A percentile compares a stretch with the other conserved stretches of the same genome.
These are phyloP conservation scores for Melospiza georgiana DNA, from an alignment of 2,113 vertebrate genomes.

Conservation along the genomic window DNA sequence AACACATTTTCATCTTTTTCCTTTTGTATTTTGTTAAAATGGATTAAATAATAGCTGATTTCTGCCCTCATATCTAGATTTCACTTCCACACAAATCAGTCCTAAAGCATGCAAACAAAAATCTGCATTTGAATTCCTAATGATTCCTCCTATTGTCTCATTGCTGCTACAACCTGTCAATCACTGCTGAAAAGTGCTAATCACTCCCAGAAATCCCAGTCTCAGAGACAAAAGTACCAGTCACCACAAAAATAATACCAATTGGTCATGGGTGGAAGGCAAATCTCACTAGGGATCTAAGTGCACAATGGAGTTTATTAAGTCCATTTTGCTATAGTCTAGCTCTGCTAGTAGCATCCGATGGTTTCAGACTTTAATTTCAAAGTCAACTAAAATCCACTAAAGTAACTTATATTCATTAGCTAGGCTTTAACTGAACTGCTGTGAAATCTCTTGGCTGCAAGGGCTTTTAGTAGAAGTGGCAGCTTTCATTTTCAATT, in stretches of 20 bases:
- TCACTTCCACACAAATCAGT: slow-evolving; percentile 60
- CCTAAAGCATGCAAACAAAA: slow-evolving; percentile 69
- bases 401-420: slow-evolving; percentile 77
- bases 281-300: slow-evolving; percentile 73
- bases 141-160: slow-evolving; percentile 78
- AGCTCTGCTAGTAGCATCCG: slow-evolving; percentile 58
- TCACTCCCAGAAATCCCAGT: slow-evolving; percentile 78
- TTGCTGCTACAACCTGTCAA: slow-evolving; percentile 80
- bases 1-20: slow-evolving; percentile 1
- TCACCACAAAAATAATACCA: slow-evolving; percentile 79
- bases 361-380: slow-evolving; percentile 75
- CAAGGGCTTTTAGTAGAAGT: slow-evolving; percentile 53
- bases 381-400: slow-evolving; percentile 74
- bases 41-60: slow-evolving; percentile 38
- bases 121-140: slow-evolving; percentile 80
- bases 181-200: slow-evolving; percentile 83
- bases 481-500: slow-evolving; percentile 61
- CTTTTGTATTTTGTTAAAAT: slow-evolving; percentile 23
- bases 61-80: slow-evolving; percentile 48
- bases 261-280: slow-evolving; percentile 81
- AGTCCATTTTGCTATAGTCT: slow-evolving; percentile 73
- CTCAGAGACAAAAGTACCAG: slow-evolving; percentile 82
- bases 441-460: slow-evolving; percentile 67
- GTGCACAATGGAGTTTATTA: slow-evolving; percentile 81
- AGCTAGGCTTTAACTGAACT: slow-evolving; percentile 63